Evolutionary conservation across 2,888 invertebrate species (phyloP).

Genomic region (Agrochola litura): DNA sequence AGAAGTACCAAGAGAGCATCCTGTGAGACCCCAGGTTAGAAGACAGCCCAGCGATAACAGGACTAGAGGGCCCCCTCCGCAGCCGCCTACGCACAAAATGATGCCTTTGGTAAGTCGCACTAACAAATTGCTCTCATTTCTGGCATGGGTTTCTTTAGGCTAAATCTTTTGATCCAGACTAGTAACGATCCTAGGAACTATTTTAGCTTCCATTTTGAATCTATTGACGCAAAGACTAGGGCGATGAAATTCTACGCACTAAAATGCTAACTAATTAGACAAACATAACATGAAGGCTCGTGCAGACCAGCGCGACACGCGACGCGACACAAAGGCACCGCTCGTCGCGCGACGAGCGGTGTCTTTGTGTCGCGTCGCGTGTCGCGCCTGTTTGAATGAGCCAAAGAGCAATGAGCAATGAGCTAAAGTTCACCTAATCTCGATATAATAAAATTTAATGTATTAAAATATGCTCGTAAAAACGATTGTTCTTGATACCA

Average conservation of each 20-base stretch:
- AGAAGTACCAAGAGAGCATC: slow-evolving; percentile 75
- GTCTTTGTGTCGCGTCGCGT: too few relatives aligned
- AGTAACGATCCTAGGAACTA: not conserved
- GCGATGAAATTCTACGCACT: not conserved
- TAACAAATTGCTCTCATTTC: not conserved
- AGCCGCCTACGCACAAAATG: slow-evolving; percentile 93
- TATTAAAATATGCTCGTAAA: slow-evolving; percentile 39
- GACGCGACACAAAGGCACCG: too few relatives aligned
- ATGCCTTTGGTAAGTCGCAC: slow-evolving; percentile 90
- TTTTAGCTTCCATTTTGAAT: not conserved
- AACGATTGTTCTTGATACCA: slow-evolving; percentile 41
- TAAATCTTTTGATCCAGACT: not conserved
- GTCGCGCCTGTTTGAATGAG: too few relatives aligned
- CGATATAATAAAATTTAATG: slow-evolving; percentile 27
- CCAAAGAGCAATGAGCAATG: too few relatives aligned
- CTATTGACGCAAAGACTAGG: not conserved
- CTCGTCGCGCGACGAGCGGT: too few relatives aligned
- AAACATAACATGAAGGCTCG: slow-evolving; percentile 6
- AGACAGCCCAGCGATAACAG: slow-evolving; percentile 85
- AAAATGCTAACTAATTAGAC: slow-evolving; percentile 26
- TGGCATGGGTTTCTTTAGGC: not conserved
- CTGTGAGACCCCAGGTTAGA: slow-evolving; percentile 77
- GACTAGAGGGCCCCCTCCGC: slow-evolving; percentile 94
- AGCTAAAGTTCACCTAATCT: slow-evolving; percentile 14
- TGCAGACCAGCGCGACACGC: too few relatives aligned